Base-by-base conservation (phyloP, 1,140 invertebrate species). In the Tachypleus tridentatus region DNA sequence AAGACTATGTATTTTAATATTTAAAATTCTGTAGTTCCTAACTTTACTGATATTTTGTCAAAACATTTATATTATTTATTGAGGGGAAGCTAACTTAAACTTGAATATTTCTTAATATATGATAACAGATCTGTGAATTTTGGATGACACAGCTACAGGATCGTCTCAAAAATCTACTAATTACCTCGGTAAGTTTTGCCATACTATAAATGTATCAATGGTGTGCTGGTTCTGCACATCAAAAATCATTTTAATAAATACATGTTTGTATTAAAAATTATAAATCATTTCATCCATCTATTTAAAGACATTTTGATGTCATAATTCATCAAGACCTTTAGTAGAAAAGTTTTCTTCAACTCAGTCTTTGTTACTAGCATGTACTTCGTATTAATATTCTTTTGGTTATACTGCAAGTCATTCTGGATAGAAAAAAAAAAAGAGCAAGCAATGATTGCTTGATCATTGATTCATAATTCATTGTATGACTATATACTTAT, bases 71-170 rank as follows among this genome's bases (percentile, higher is more conserved):
- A 8, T 54, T 54, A 54, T 54, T 54, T 8, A 8, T 54, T 8
- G 6, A 8, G 3, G 6, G 6, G n/a, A 8, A 8, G n/a, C 6
- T 6, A 10, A 58, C 5, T 58, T 58, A 47, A 9, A 58, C 6
- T 7, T 7, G 5, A 10, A 58, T 58, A 47, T 7, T 62, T 6
- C 49, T 53, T 57, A 49, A 5, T n/a, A 60, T 57, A 47, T 57
- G 5, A 57, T 56, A 10, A 47, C 10, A 66, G 65, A 63, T 66
- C 9, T 66, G 65, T 60, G 61, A 66, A 51, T 56, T 60, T 29
- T 66, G 65, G 65, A 66, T 66, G 61, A 54, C 53, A 49, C 61
- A 66, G 29, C 47, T 66, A 9, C 57, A 48, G 56, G 57, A 62
- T 47, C 62, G 63, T 29, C 62, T 61, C 5, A 57, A 61, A 51